Evolutionary conservation across 1,140 invertebrate genomes (phyloP).

Genomic region (Drosophila busckii): DNA sequence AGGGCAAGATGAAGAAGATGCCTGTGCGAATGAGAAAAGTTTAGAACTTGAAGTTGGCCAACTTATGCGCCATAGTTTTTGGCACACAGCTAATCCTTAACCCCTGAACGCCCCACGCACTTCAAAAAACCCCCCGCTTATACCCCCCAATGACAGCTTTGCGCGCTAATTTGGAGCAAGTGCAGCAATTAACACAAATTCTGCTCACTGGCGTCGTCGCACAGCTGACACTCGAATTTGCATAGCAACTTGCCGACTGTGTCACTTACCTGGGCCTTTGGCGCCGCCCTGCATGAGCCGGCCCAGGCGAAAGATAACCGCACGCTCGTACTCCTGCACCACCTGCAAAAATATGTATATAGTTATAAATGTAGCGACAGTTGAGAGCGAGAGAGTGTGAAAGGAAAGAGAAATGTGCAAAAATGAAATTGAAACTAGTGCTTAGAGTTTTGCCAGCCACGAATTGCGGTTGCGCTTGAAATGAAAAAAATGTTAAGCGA

Average conservation of each 20-base stretch:
- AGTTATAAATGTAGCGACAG: background rate
- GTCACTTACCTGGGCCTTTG: constrained; percentile 89
- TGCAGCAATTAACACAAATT: constrained; percentile 78
- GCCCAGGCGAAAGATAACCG: constrained; percentile 93
- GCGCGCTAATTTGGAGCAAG: constrained; percentile 76
- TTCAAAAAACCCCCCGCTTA: too few species aligned
- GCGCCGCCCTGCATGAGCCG: constrained; percentile 92
- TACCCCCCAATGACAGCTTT: too few species aligned
- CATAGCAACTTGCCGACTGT: constrained; percentile 42
- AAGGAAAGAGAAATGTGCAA: constrained; percentile 46
- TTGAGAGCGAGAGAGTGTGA: background rate
- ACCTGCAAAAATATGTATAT: constrained; percentile 82
- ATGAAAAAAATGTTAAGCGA: background rate
- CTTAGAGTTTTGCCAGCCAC: too few species aligned
- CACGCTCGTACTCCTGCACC: constrained; percentile 93
- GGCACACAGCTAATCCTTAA: too few species aligned
- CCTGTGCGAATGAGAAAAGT: too few species aligned
- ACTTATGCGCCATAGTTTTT: too few species aligned
- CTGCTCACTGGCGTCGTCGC: too few species aligned
- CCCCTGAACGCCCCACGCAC: too few species aligned
- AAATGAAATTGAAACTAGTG: constrained; percentile 8
- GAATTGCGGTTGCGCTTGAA: constrained; percentile 2
- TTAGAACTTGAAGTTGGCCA: too few species aligned
- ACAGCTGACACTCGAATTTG: constrained; percentile 61
- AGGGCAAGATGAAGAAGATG: constrained; percentile 97